Base-by-base conservation (phyloP, 1,140 invertebrate genomes). In the Babylonia areolata region DNA sequence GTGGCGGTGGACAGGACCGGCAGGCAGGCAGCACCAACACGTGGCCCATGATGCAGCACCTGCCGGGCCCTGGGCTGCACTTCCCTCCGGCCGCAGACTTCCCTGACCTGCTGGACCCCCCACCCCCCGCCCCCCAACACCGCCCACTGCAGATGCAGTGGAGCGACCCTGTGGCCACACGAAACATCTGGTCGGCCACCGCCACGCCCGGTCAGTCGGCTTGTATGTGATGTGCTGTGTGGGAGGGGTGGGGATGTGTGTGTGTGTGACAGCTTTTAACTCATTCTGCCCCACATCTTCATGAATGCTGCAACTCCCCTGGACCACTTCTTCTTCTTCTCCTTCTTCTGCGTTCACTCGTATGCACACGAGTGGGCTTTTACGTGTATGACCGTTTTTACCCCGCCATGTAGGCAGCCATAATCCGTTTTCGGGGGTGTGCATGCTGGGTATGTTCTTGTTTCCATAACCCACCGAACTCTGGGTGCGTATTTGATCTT, bases 141-240 rank as follows among this genome's bases (percentile, higher is more conserved):
- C 88, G 90, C 39, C 91, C 91, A 1, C 87, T 92, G 46, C 90
- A 90, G 71, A 91, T 92, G 90, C 91, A 92, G 87, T 90, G 91
- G 91, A 92, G 91, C 90, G 91, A 92, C 83, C 91, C 92, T 6
- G 40, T 93, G 31, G 89, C 91, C n/a, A 85, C 89, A 37, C 86
- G 90, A 35, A 90, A 89, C 40, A 81, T 90, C 42, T 92, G 91
- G 92, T 86, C 90, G 23, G 85, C 88, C 3, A n/a, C n/a, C n/a
- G 75, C 42, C 31, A 40, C 71, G 20, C 78, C 84, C 64, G 88
- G 88, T 87, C 85, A 51, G 58, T n/a, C 6, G 6, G 5, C 54
- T 58, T 81, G 31, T 80, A n/a, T n/a, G n/a, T n/a, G n/a, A n/a
- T n/a, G n/a, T n/a, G n/a, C n/a, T n/a, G n/a, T n/a, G 37, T 17